phyloP scores from a whole-genome alignment of 2,113 vertebrate species.

The Astur gentilis region DNA sequence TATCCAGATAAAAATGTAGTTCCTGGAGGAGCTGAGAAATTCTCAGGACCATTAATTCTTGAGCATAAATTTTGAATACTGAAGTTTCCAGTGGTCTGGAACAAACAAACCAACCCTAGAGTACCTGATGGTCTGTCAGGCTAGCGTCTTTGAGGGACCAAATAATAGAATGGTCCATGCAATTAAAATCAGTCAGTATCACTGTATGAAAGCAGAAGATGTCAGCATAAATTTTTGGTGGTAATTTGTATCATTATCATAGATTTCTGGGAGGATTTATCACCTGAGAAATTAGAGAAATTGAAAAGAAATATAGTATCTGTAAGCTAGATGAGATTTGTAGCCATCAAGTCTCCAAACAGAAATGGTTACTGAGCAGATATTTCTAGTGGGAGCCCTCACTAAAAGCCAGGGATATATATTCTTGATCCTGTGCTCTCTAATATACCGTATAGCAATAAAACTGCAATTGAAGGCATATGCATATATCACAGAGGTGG shows the following conservation, averaged over 20 bases:
- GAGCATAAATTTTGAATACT: not conserved
- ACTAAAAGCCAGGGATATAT: not conserved
- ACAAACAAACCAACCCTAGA: not conserved
- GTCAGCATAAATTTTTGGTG: not conserved
- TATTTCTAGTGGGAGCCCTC: not conserved
- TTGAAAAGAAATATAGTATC: not conserved
- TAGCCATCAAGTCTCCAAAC: not conserved
- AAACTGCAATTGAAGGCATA: too few relatives aligned
- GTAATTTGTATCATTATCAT: accelerated
- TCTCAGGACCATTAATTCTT: not conserved
- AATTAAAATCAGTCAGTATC: not conserved
- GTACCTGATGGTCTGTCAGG: not conserved
- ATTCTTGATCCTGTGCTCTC: too few relatives aligned
- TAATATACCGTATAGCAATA: not conserved
- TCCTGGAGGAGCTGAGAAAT: not conserved
- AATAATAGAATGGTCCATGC: too few relatives aligned
- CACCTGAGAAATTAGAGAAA: not conserved
- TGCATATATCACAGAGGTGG: not conserved
- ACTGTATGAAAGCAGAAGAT: not conserved
- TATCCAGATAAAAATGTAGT: not conserved
- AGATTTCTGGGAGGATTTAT: not conserved
- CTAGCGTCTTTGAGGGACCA: too few relatives aligned
- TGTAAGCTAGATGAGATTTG: too few relatives aligned
- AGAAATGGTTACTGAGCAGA: not conserved
- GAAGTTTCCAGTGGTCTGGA: not conserved